These are phyloP conservation scores for Sebastes minor DNA, from an alignment of 2,797 vertebrate genomes.

Conservation along the genomic window DNA sequence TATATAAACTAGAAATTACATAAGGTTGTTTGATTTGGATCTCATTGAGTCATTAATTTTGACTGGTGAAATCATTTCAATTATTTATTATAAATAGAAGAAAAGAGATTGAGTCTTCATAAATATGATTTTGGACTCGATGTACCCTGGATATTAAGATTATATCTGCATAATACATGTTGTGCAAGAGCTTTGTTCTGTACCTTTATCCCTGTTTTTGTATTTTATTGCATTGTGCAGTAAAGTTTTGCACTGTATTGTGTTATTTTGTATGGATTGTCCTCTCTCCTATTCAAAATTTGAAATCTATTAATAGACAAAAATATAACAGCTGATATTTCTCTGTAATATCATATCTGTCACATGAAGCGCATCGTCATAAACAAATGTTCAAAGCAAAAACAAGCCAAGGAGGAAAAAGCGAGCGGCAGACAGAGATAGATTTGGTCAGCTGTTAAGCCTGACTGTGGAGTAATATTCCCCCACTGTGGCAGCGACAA, in stretches of 20 bases:
- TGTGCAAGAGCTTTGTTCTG: neutral
- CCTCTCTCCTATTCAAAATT: neutral
- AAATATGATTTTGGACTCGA: neutral
- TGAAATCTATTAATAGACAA: neutral
- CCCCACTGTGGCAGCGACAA: slow-evolving; percentile 53
- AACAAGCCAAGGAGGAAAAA: slow-evolving; percentile 5
- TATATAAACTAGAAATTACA: neutral
- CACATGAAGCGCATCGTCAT: neutral
- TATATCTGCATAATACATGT: neutral
- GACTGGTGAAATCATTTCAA: neutral
- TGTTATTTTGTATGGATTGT: neutral
- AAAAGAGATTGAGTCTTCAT: neutral
- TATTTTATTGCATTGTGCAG: neutral
- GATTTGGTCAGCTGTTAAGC: slow-evolving; percentile 60
- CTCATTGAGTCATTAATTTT: neutral
- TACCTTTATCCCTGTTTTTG: neutral
- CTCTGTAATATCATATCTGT: neutral
- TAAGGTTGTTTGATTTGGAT: neutral
- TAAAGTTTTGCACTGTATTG: neutral
- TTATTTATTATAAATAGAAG: neutral
- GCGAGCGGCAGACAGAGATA: slow-evolving; percentile 25
- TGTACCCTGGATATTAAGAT: neutral
- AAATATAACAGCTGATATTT: neutral
- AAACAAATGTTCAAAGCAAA: slow-evolving; percentile 14
- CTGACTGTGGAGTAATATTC: slow-evolving; percentile 54